Evolutionary conservation across 1,140 invertebrate species (phyloP), one percentile per base, ranked within the genome.

Genomic region (Bombus pascuorum): DNA sequence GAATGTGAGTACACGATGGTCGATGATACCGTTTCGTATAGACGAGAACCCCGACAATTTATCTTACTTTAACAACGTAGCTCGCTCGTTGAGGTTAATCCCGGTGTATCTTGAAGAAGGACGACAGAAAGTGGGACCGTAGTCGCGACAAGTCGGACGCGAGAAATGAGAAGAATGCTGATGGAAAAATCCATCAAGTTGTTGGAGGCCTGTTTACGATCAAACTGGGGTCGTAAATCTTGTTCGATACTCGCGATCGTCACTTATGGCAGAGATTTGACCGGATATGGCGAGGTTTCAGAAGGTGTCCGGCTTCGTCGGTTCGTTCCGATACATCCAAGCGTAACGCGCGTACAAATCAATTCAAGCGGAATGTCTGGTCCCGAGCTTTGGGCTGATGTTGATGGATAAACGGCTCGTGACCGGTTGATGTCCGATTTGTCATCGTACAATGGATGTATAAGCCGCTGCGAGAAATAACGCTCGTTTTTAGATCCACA

Each of bases 371-470:
- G 76, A 81, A 78, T 82, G 82, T 59, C 70, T 73, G 28, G 39
- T n/a, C 65, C 25, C 73, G 77, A 39, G 84, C 86, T 47, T 32
- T 44, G 34, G 71, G 3, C 47, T 74, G 91, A 91, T 91, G 89
- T 89, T 89, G 91, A 91, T 92, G 90, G 84, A 93, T 92, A 90
- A 87, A 68, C 88, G 73, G 68, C 44, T 75, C 74, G 83, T 81
- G 86, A 73, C 70, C 65, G 71, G 87, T 53, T 84, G 89, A 91
- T 91, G 86, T 68, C 75, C 89, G 87, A 93, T 93, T 93, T 93
- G 91, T 93, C 92, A 92, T 93, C 71, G 83, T 59, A 90, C 87
- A 90, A 91, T 87, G 78, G 89, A 90, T 62, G 73, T 39, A 22
- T 57, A 42, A 47, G 62, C 53, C 59, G 32, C 25, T 9, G 37